Percentiles rank a stretch among this genome's conserved stretches.
These are phyloP conservation scores for Leucophenga maculata DNA, from an alignment of 2,888 invertebrate species.

Conservation along the genomic window DNA sequence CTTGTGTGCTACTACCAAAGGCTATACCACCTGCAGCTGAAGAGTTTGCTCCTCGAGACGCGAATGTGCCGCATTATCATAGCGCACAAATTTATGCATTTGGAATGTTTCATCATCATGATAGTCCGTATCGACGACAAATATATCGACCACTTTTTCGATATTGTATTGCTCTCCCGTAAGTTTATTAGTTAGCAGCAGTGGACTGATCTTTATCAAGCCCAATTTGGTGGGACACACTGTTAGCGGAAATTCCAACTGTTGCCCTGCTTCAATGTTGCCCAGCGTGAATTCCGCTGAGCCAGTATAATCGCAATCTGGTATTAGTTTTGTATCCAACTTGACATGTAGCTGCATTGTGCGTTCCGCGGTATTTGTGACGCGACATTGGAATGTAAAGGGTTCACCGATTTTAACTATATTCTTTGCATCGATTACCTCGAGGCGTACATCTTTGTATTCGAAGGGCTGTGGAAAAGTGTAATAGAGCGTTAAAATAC, in stretches of 20 bases:
- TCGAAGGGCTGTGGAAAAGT: constrained; percentile 82
- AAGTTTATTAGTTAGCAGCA: constrained; percentile 88
- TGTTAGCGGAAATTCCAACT: constrained; percentile 80
- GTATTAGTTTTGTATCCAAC: constrained; percentile 79
- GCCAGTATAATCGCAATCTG: constrained; percentile 80
- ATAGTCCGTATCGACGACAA: constrained; percentile 78
- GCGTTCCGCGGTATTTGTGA: constrained; percentile 78
- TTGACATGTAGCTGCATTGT: constrained; percentile 88
- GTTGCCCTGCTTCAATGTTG: constrained; percentile 80
- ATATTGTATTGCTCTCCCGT: constrained; percentile 92
- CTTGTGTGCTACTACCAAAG: background rate
- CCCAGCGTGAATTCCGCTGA: constrained; percentile 81
- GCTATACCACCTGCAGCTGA: constrained; percentile 61
- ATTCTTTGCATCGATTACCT: constrained; percentile 87
- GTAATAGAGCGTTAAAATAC: constrained; percentile 13
- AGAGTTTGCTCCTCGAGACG: constrained; percentile 51
- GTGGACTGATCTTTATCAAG: constrained; percentile 86
- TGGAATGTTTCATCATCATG: constrained; percentile 69
- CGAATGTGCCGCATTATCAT: constrained; percentile 59
- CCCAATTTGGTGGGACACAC: constrained; percentile 89
- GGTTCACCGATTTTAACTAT: constrained; percentile 87
- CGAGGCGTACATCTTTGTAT: constrained; percentile 91
- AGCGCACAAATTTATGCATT: constrained; percentile 70
- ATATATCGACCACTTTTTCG: constrained; percentile 94
- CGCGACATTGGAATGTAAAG: constrained; percentile 83